Evolutionary conservation across 2,888 invertebrate species (phyloP), one percentile per base, ranked within the genome.

Genomic region (Hetaerina titia): DNA sequence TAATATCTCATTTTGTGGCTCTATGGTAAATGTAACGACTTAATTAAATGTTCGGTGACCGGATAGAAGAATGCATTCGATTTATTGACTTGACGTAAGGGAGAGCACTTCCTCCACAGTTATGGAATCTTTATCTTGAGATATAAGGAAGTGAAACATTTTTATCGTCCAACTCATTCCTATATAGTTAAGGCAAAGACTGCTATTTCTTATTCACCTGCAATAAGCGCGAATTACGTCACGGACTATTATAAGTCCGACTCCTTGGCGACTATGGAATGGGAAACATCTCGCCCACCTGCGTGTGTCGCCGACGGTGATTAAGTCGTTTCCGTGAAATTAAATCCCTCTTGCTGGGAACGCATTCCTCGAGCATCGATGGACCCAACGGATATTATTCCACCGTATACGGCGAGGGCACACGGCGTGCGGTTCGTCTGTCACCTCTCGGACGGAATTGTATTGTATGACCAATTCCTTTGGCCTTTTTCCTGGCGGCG

Each of bases 391-490:
- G 22, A 31, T 9, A 7, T 69, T 1, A 7, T 69, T 69, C 81
- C 31, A 1, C 81, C 81, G 25, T 22, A 13, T 31, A 31, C 31
- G 81, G 31, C 7, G 31, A 9, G 31, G 25, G 31, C 81, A 31
- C 0, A 60, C 1, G 0, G 74, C 81, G 19, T 13, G 11, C 81
- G 5, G 31, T 22, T 25, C 81, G 81, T 25, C 81, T 81, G 81
- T 81, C 81, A 81, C n/a, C 81, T 81, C 81, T 31, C 81, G 6
- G 2, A 31, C n/a, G 81, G 81, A 81, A 81, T 81, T 25, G 81
- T n/a, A 81, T 81, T 81, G 81, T 81, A 56, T 74, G 92, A 90
- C 64, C 64, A 90, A 92, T 69, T n/a, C 69, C 56, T 13, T 25
- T 31, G 81, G 81, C 81, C 81, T 11, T n/a, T 31, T 81, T 81